Evolutionary conservation across 1,140 invertebrate species (phyloP).

Genomic region (Xylocopa sonorina): DNA sequence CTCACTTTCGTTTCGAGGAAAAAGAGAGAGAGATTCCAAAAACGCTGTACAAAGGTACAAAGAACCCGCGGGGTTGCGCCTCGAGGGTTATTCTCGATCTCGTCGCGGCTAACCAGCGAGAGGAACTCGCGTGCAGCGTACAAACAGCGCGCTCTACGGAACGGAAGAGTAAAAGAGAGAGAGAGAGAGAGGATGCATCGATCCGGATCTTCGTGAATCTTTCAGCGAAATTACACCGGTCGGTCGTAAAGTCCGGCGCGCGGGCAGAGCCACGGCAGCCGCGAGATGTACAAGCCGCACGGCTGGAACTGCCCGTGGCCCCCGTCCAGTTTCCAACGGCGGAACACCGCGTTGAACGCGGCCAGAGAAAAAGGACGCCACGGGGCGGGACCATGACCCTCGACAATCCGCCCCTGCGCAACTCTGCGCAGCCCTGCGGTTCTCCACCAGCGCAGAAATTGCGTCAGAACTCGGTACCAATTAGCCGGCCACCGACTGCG

Average conservation of each 20-base stretch:
- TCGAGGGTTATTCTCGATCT: background rate
- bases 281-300: slow-evolving; percentile 1
- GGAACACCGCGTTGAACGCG: background rate
- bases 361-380: slow-evolving; percentile 56
- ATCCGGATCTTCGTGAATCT: slow-evolving; percentile 77
- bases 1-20: no score
- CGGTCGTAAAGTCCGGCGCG: slow-evolving; percentile 64
- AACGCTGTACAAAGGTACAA: no score
- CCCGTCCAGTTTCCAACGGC: slow-evolving; percentile 40
- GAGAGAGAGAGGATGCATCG: slow-evolving; percentile 51
- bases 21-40: no score
- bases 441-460: slow-evolving; percentile 56
- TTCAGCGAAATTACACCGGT: slow-evolving; percentile 71
- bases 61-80: background rate
- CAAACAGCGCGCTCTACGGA: no score
- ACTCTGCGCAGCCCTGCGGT: slow-evolving; percentile 11
- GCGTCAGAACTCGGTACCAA: slow-evolving; percentile 69
- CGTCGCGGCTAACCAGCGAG: background rate
- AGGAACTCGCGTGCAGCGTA: background rate
- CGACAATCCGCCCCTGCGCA: slow-evolving; percentile 70
- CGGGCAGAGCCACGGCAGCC: background rate
- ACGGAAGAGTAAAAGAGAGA: no score
- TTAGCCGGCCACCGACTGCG: slow-evolving; percentile 57
- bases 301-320: slow-evolving; percentile 1
- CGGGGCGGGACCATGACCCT: slow-evolving; percentile 74